Percentiles rank a stretch among this genome's conserved stretches.
phyloP scores from a whole-genome alignment of 2,113 vertebrate genomes.

The Xiphias gladius region DNA sequence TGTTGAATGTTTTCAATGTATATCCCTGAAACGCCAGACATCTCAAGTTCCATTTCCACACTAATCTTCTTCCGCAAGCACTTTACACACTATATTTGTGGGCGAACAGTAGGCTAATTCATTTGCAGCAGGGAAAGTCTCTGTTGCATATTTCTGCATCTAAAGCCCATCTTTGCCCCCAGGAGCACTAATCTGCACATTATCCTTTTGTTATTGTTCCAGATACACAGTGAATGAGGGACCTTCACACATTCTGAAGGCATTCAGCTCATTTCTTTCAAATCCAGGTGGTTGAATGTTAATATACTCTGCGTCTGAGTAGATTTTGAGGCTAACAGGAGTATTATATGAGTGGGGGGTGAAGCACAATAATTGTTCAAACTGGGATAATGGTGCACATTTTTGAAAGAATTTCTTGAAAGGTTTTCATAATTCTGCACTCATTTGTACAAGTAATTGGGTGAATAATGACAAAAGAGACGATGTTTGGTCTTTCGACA shows the following conservation, averaged over 20 bases:
- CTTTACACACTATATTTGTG: slow-evolving; percentile 69
- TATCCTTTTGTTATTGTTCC: slow-evolving; percentile 83
- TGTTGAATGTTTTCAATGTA: slow-evolving; percentile 63
- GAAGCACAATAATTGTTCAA: too few relatives aligned
- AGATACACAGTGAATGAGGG: slow-evolving; percentile 72
- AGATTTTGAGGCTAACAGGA: slow-evolving; percentile 52
- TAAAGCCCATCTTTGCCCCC: slow-evolving; percentile 77
- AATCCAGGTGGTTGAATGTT: slow-evolving; percentile 71
- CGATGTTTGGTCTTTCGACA: not conserved
- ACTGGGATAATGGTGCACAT: not conserved
- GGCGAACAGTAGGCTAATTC: slow-evolving; percentile 80
- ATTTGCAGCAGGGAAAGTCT: slow-evolving; percentile 69
- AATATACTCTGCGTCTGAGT: slow-evolving; percentile 66
- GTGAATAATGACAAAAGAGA: not conserved
- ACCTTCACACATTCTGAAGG: slow-evolving; percentile 75
- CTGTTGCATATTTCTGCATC: slow-evolving; percentile 78
- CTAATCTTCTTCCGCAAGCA: slow-evolving; percentile 76
- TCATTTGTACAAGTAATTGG: not conserved
- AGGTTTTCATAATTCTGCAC: not conserved
- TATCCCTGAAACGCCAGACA: slow-evolving; percentile 72
- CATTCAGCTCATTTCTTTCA: slow-evolving; percentile 74
- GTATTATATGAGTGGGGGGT: not conserved
- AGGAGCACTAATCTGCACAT: slow-evolving; percentile 77
- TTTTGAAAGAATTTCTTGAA: not conserved
- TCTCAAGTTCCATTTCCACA: slow-evolving; percentile 77